A percentile compares a stretch with the other conserved stretches of the same genome.
These are phyloP conservation scores for Lordiphosa andalusiaca DNA, from an alignment of 2,888 invertebrate genomes.

Conservation along the genomic window DNA sequence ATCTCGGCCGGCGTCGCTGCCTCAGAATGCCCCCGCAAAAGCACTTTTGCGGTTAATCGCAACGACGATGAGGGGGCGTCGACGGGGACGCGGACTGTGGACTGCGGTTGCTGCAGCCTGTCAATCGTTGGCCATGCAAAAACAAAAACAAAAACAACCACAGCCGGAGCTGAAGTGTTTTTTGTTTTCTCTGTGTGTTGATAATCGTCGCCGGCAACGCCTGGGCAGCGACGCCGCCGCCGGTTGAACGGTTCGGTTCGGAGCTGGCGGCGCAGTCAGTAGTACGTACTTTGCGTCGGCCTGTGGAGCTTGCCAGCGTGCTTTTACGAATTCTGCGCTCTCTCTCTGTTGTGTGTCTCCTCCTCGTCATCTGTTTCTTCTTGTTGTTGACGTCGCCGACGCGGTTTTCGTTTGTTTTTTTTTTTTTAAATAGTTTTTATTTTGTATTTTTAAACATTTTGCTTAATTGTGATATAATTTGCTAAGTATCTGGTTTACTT, in stretches of 20 bases:
- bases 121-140: slow-evolving; percentile 41
- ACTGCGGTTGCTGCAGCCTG: slow-evolving; percentile 57
- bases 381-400: slow-evolving; percentile 27
- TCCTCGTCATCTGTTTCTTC: slow-evolving; percentile 40
- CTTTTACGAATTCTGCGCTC: slow-evolving; percentile 20
- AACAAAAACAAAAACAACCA: background rate
- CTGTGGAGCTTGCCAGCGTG: slow-evolving; percentile 64
- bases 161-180: background rate
- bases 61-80: slow-evolving; percentile 52
- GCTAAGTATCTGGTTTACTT: slow-evolving; percentile 67
- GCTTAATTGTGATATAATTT: slow-evolving; percentile 66
- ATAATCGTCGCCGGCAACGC: slow-evolving; percentile 36
- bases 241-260: background rate
- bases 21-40: slow-evolving; percentile 14
- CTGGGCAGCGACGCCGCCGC: slow-evolving; percentile 1
- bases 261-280: slow-evolving; percentile 38
- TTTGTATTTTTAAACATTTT: slow-evolving; percentile 9
- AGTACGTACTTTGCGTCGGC: slow-evolving; percentile 57
- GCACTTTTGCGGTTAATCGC: slow-evolving; percentile 55
- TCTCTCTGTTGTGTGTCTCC: slow-evolving; percentile 14
- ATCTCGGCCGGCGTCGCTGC: slow-evolving; percentile 32
- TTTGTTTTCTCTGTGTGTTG: slow-evolving; percentile 24
- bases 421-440: slow-evolving; percentile 15
- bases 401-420: background rate
- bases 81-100: slow-evolving; percentile 21